Base-by-base conservation (phyloP, 2,888 invertebrate species). In the Macrosiphum euphorbiae region DNA sequence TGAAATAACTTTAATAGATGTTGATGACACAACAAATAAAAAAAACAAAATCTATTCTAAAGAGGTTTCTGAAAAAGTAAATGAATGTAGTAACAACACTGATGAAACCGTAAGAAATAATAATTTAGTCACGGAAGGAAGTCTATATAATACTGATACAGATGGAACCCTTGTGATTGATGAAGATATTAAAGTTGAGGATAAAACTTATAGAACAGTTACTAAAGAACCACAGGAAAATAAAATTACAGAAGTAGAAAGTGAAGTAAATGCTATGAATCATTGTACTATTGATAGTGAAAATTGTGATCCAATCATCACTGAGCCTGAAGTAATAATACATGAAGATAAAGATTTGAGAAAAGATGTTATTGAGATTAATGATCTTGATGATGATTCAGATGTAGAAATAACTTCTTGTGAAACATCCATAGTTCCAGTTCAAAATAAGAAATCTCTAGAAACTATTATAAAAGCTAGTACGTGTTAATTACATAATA, bases 371-470 rank as follows among this genome's bases (percentile, higher is more conserved):
- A 89, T 94, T 58, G 90, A 90, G 86, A 61, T 90, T 35, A 86
- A 85, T 61, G 89, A 92, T 26, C 24, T 44, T 13, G 92, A 92
- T 84, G 92, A 92, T 84, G 90, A 86, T 94, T 90, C 93, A 84
- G 90, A 94, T 94, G 41, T 90, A 52, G 86, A 90, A 94, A 94
- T 94, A 35, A 94, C 86, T 61, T 35, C n/a, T n/a, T 85, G 61
- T 85, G 58, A 84, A 41, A 35, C 52, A 50, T 26, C 84, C 20
- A 61, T 50, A 50, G 85, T 41, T 86, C 58, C 84, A 41, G 50
- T 90, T 2, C 16, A 85, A 50, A 84, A 61, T 61, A 94, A 90
- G 35, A 41, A 92, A 35, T 61, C 86, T 41, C 3, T 92, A 41
- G 67, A 92, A 41, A 11, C 67, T 78, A 67, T 92, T 67, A 92